Evolutionary conservation across 2,888 invertebrate species (phyloP), one percentile per base, ranked within the genome.

Genomic region (Rotaria socialis): DNA sequence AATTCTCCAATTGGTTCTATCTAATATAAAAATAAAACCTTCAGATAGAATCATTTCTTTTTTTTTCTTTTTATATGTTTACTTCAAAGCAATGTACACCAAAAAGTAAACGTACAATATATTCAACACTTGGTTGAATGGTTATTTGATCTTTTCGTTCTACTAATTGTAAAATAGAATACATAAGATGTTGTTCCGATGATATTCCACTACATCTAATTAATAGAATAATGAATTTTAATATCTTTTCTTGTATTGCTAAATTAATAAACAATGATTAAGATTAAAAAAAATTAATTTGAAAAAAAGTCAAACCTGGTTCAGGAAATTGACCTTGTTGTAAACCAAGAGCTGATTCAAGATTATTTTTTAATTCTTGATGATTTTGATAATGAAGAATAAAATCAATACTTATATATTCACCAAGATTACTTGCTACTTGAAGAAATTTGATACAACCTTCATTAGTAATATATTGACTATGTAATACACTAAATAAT

Each of bases 31-130:
- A 19, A 58, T 24, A 52, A 35, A 35, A 35, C 35, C 35, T 35
- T 35, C 35, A 35, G 35, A 35, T 35, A 35, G 35, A 35, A 35
- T 35, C 35, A 35, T 35, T 35, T 35, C 35, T 35, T 35, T 35
- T 35, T 35, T 35, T 35, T 35, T 35, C 35, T 52, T 11, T 11
- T 52, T 52, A 22, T 2, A 16, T 6, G 19, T 86, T 91, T 91
- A 95, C 97, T 93, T 96, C 97, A 92, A 99, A 99, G 92, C 98
- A 98, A 88, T 96, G 97, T 85, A 98, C 98, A 89, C 98, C 93
- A 91, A 99, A 99, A 50, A 99, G 93, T 85, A 99, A 93, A 91
- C 99, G 99, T 86, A 99, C 97, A 84, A 99, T 98, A 92, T 99
- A 98, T 22, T 98, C 98, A 90, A 99, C 97, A 90, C 96, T 96